Conservation (phyloP, 2,888 invertebrate genomes). For the Eudasyphora cyanicolor region DNA sequence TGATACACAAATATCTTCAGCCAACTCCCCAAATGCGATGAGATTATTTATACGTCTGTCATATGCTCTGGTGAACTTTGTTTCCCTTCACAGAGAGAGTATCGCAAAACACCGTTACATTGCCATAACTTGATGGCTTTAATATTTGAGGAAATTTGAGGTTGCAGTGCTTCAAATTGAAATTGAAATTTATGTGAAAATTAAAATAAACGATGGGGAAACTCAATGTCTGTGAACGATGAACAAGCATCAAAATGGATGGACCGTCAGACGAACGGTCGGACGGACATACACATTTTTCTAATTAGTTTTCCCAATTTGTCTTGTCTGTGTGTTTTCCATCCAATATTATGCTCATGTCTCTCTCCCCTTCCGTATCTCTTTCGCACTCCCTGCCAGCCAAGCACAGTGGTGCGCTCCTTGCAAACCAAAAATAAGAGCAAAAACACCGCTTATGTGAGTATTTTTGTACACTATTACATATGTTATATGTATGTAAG, state of each 20-base stretch:
- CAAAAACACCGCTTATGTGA: no score
- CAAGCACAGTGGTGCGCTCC: neutral
- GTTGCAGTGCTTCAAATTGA: neutral
- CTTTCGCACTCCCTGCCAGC: no score
- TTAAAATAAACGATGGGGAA: neutral
- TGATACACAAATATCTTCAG: no score
- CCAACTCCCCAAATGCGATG: no score
- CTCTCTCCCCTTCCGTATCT: no score
- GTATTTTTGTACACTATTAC: no score
- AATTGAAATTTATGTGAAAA: neutral
- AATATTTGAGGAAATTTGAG: neutral
- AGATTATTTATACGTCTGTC: neutral
- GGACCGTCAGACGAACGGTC: neutral
- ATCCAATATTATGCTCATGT: no score
- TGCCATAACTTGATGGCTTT: neutral
- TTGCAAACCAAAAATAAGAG: neutral
- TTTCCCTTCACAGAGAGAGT: no score
- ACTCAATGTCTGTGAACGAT: neutral
- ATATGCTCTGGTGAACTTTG: constrained; percentile 3
- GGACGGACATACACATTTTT: neutral
- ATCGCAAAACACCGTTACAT: no score
- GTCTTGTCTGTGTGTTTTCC: neutral
- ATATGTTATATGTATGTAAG: no score
- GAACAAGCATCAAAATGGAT: neutral
- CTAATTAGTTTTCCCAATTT: constrained; percentile 1